Evolutionary conservation across 1,140 invertebrate genomes (phyloP), one percentile per base, ranked within the genome.

Genomic region (Magallana angulata): DNA sequence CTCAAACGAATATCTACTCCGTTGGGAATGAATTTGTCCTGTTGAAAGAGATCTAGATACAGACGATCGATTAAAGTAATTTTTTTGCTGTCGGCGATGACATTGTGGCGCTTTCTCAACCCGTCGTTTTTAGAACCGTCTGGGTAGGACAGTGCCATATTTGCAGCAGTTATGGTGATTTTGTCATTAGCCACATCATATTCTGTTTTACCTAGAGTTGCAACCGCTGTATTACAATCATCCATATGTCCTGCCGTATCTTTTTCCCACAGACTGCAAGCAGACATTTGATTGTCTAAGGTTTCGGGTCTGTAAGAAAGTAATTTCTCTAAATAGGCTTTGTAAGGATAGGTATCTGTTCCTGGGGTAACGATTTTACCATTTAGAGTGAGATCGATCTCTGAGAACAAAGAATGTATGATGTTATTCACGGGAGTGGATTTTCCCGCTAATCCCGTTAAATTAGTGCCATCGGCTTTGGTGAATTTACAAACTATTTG

Each of bases 251-350:
- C 82, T 11, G 57, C 18, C 18, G 56, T 36, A n/a, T 84, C 82
- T 84, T 60, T 84, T n/a, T 30, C 57, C 58, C 82, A 84, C 30
- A 84, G 11, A 36, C 24, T 48, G 36, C n/a, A 58, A 4, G 82
- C 58, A 8, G 0, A 62, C 57, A 62, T 60, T 7, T 24, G 57
- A 11, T 16, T 0, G 1, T 0, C 30, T 1, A 62, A 60, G 2
- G 82, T 84, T 16, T 18, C 8, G 11, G n/a, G 57, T 30, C 7
- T 12, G 14, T 60, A 62, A 2, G 58, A 84, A 16, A 84, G 59
- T 58, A 84, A 84, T 36, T 59, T 84, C 57, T 84, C 82, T 18
- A 84, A 30, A 60, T 84, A 84, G 5, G 82, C 57, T 62, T 58
- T 57, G 59, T 62, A 84, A 30, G 82, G 82, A 84, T 84, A 84